Conservation (phyloP, 2,888 invertebrate species). For the Tetramorium bicarinatum region DNA sequence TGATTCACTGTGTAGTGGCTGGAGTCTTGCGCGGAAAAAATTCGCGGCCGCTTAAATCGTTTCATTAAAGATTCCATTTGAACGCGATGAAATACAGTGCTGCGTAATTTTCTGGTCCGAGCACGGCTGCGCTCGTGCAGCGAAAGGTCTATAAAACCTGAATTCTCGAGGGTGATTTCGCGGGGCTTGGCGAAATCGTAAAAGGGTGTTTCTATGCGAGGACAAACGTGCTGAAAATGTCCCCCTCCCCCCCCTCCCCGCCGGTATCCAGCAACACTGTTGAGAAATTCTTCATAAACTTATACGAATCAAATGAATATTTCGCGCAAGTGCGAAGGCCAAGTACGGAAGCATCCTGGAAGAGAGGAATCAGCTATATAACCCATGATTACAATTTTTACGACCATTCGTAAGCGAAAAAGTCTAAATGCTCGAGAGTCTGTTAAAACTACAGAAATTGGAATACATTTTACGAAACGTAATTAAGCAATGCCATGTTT, state of each 20-base stretch:
- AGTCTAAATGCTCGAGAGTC: background rate
- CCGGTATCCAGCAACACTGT: conserved; percentile 21
- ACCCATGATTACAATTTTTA: conserved; percentile 65
- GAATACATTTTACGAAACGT: conserved; percentile 1
- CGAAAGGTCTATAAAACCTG: conserved; percentile 74
- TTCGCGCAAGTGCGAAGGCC: conserved; percentile 59
- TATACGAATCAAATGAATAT: conserved; percentile 60
- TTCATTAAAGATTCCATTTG: conserved; percentile 73
- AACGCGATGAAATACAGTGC: conserved; percentile 60
- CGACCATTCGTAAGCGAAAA: conserved; percentile 27
- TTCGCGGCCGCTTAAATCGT: conserved; percentile 63
- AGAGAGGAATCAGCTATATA: conserved; percentile 58
- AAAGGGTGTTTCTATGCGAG: conserved; percentile 71
- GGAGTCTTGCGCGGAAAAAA: conserved; percentile 37
- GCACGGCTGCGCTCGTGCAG: conserved; percentile 65
- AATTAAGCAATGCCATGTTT: background rate
- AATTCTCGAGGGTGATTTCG: conserved; percentile 73
- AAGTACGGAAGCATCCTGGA: conserved; percentile 42
- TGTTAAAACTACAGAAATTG: conserved; percentile 1
- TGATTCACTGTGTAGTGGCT: conserved; percentile 5
- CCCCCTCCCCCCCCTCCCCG: conserved; percentile 30
- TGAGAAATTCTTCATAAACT: conserved; percentile 45
- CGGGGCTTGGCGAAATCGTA: conserved; percentile 71
- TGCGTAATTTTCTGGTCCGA: conserved; percentile 72
- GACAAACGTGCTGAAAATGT: conserved; percentile 74